Percentiles rank a stretch among this genome's conserved stretches.
Conservation (phyloP, 2,113 vertebrate genomes). For the Smithornis capensis region DNA sequence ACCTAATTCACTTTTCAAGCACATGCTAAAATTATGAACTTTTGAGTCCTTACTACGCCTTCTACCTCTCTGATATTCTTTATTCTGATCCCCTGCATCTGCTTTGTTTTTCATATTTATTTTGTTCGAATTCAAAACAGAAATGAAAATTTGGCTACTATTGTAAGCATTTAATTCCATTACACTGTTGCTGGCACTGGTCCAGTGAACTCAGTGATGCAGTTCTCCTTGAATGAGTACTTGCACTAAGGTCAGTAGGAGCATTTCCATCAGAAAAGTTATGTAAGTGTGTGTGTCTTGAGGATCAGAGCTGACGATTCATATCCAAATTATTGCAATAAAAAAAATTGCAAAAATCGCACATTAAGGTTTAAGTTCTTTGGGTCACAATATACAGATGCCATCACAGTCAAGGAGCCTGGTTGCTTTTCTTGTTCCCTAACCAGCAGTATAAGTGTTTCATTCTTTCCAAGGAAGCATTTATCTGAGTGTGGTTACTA, state of each 20-base stretch:
- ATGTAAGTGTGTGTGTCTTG: not conserved
- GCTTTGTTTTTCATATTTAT: not conserved
- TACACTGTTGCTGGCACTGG: not conserved
- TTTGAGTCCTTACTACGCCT: not conserved
- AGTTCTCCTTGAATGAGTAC: conserved; percentile 21
- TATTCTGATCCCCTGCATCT: not conserved
- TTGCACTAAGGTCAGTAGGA: not conserved
- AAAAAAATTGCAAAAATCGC: too few species aligned
- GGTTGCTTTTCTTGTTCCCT: not conserved
- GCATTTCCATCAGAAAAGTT: not conserved
- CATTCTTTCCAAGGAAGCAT: not conserved
- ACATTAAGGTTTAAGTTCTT: not conserved
- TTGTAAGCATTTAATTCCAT: not conserved
- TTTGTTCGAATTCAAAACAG: not conserved
- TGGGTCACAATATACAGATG: not conserved
- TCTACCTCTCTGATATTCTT: not conserved
- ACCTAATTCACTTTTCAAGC: not conserved
- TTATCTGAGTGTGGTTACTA: not conserved
- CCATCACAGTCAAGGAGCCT: not conserved
- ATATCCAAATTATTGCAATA: not conserved
- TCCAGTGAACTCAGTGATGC: not conserved
- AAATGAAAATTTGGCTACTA: not conserved
- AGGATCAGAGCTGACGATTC: not conserved
- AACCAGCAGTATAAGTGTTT: not conserved
- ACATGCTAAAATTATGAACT: not conserved